Conservation (phyloP, 2,113 vertebrate genomes). For the Chrysochloris asiatica region DNA sequence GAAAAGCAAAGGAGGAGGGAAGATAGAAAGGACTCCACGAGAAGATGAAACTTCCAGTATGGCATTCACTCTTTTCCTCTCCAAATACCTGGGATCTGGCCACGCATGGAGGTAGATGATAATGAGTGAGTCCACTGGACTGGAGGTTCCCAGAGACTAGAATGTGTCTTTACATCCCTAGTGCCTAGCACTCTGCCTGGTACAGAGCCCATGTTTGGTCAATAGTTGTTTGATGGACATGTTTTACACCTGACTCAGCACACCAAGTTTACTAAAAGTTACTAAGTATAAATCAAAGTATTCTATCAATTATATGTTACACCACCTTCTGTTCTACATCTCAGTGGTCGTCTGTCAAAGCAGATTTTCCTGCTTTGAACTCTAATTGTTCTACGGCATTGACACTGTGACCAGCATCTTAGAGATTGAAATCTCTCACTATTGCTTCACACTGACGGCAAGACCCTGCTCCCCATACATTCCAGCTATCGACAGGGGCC, state of each 20-base stretch:
- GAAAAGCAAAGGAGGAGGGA: not conserved
- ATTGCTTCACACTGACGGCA: not conserved
- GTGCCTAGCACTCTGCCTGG: not conserved
- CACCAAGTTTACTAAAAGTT: not conserved
- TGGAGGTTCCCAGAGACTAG: not conserved
- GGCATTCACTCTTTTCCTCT: not conserved
- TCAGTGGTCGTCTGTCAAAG: not conserved
- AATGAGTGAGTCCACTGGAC: not conserved
- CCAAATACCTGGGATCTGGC: not conserved
- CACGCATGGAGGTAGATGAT: not conserved
- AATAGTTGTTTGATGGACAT: not conserved
- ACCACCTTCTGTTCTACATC: not conserved
- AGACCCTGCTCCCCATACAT: not conserved
- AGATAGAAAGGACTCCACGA: no score
- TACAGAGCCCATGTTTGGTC: not conserved
- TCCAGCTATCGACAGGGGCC: not conserved
- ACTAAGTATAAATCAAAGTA: not conserved
- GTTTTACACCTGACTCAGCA: not conserved
- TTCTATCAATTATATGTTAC: not conserved
- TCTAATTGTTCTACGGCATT: not conserved
- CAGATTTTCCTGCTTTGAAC: not conserved
- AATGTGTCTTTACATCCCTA: not conserved
- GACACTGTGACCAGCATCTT: not conserved
- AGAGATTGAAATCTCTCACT: not conserved
- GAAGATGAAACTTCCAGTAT: not conserved